Base-by-base conservation (phyloP, 1,140 invertebrate genomes). In the Chironomus striatipennis region DNA sequence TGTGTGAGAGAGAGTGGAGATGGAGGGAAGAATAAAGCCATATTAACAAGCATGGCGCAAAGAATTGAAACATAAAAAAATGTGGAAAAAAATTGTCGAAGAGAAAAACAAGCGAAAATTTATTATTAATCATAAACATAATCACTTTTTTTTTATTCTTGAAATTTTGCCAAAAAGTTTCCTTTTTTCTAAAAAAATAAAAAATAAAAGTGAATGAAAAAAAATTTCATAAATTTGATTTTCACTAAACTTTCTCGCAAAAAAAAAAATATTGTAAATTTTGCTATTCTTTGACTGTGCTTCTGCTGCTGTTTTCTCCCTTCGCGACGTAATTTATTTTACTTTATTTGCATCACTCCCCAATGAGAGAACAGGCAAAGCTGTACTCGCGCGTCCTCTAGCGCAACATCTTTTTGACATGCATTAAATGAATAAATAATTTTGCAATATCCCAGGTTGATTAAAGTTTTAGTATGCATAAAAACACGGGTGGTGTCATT, bases 391-490 rank as follows among this genome's bases (percentile, higher is more conserved):
- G 47, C 47, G 47, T 57, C 47, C 47, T 57, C 47, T n/a, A 57
- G 47, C 47, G 65, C 20, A 70, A 21, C 65, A 70, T 70, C 65
- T 18, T 21, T 18, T 21, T 70, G 10, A 21, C 65, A 70, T 70
- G 65, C 17, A 70, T 70, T 20, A 70, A 70, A 70, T 70, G 65
- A 70, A 70, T 70, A 70, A 70, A 70, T 70, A 70, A 70, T 70
- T 70, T 70, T 70, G 65, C 65, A 70, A 70, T 70, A 70, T 70
- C 20, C 65, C 65, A 70, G 65, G 65, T 70, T 70, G 65, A 70
- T 70, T 70, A 70, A 70, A 70, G 65, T 70, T 70, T 70, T 21
- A 70, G 65, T 21, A 70, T 70, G 65, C 65, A 70, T 70, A 70
- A 70, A 70, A 70, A 70, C 20, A 70, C 65, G 47, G 47, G 47